Evolutionary conservation across 2,888 invertebrate genomes (phyloP).

Genomic region (Phymatocera aterrima): DNA sequence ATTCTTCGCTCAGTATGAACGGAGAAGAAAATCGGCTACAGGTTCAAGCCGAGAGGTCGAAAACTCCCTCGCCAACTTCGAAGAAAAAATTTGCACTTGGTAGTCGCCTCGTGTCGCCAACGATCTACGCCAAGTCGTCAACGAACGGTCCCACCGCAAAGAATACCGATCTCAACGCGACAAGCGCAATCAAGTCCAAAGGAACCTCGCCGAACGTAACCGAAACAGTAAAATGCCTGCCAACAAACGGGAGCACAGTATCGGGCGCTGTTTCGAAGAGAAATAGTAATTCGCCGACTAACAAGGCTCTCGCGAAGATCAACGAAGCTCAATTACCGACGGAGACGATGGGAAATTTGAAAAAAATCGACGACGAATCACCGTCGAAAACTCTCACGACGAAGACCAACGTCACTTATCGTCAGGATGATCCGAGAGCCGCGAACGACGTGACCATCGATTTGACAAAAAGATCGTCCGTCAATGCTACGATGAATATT

Average conservation of each 20-base stretch:
- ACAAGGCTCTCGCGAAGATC: conserved; percentile 54
- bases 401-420: background rate
- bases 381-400: background rate
- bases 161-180: background rate
- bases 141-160: background rate
- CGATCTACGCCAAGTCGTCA: background rate
- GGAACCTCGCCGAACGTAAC: background rate
- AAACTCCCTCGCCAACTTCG: conserved; percentile 40
- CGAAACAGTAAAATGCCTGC: background rate
- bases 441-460: conserved; percentile 20
- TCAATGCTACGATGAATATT: conserved; percentile 10
- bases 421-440: background rate
- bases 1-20: background rate
- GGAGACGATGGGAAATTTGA: background rate
- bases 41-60: background rate
- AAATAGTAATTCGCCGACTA: conserved; percentile 56
- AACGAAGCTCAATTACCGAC: background rate
- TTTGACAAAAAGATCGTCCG: background rate
- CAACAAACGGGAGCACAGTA: background rate
- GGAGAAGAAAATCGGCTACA: background rate
- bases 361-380: background rate
- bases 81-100: conserved; percentile 46
- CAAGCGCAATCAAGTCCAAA: background rate
- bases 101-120: conserved; percentile 28
- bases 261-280: conserved; percentile 56